These are phyloP conservation scores for Achroia grisella DNA, from an alignment of 1,140 invertebrate genomes.

Conservation along the genomic window DNA sequence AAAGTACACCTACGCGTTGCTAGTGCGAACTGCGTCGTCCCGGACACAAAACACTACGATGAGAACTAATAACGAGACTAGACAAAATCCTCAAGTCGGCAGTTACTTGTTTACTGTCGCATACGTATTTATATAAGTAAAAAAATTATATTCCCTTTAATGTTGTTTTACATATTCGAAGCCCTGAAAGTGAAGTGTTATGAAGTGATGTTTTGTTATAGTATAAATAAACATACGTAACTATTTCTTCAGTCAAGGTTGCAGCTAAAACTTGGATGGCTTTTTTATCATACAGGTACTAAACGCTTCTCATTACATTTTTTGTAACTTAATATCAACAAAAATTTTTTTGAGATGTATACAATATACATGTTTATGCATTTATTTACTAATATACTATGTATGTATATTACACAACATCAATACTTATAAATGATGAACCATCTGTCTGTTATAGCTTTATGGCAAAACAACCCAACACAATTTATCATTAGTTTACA, in stretches of 20 bases:
- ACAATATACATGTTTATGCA: too few relatives aligned
- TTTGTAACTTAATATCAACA: neutral
- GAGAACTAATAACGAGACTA: slow-evolving; percentile 40
- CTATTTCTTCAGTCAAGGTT: slow-evolving; percentile 7
- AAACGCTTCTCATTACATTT: too few relatives aligned
- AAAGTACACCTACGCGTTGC: slow-evolving; percentile 58
- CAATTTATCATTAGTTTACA: too few relatives aligned
- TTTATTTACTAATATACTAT: too few relatives aligned
- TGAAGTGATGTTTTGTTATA: neutral
- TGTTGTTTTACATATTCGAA: slow-evolving; percentile 4
- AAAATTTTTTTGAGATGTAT: slow-evolving; percentile 4
- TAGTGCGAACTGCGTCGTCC: slow-evolving; percentile 37
- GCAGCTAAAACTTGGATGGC: too few relatives aligned
- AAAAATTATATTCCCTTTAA: slow-evolving; percentile 15
- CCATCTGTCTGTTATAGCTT: too few relatives aligned
- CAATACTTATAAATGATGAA: too few relatives aligned
- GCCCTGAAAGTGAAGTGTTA: slow-evolving; percentile 4
- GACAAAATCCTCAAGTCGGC: slow-evolving; percentile 16
- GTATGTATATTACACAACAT: too few relatives aligned
- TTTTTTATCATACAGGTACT: too few relatives aligned
- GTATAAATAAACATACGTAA: neutral
- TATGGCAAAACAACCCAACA: too few relatives aligned
- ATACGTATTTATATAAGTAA: slow-evolving; percentile 18
- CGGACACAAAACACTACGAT: slow-evolving; percentile 30
- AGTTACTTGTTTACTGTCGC: slow-evolving; percentile 12